Evolutionary conservation across 2,797 vertebrate genomes (phyloP), one percentile per base, ranked within the genome.

Genomic region (Adelosebastes latens): DNA sequence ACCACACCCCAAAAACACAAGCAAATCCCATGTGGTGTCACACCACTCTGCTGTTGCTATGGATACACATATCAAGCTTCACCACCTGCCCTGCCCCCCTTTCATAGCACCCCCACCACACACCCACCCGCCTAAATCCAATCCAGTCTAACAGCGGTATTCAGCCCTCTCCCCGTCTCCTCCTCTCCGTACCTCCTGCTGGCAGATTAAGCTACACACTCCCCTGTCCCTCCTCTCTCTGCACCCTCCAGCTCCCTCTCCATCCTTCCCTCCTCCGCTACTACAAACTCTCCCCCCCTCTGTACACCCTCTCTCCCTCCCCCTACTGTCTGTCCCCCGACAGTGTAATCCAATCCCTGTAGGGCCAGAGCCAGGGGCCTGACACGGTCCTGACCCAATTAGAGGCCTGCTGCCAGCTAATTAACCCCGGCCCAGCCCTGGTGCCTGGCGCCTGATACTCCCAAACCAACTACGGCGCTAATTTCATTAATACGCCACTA

Each of bases 341-440:
- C 78, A 16, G 86, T 92, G 93, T 95, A 95, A 96, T 95, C 92
- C 93, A 94, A 96, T 95, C 94, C 93, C 90, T 94, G 91, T 89
- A 90, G 93, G 90, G 89, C 93, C 93, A 93, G 93, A 93, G 92
- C 93, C 88, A 85, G 89, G 87, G 93, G 91, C 91, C 90, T 95
- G 94, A 96, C 95, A 95, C 82, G 83, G 92, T 92, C 93, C 92
- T 95, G 94, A 95, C 94, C 94, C 93, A 94, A 93, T 95, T 94
- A 93, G 88, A 93, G 91, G 90, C 92, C 90, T 93, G 93, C 93
- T 94, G 93, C 93, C 87, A 93, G 93, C 91, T 94, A 95, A 95
- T 96, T 95, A 94, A 94, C 94, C 94, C 91, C 74, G 78, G 88
- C 90, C 88, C 89, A 89, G 87, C 89, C 90, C 92, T 75, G 82